Conservation (phyloP, 2,113 vertebrate species). For the Sprattus sprattus region DNA sequence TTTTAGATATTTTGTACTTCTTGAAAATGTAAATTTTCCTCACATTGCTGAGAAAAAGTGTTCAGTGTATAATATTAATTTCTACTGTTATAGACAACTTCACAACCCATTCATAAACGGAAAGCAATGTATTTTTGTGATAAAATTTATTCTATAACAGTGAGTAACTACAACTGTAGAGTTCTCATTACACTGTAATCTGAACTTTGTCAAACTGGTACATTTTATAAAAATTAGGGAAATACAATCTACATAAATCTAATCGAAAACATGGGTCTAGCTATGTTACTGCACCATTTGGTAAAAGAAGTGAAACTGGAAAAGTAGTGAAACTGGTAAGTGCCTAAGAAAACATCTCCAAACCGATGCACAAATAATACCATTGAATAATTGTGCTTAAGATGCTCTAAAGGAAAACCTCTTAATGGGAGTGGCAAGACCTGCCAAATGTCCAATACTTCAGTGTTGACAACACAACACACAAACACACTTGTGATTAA, state of each 20-base stretch:
- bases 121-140: constrained; percentile 52
- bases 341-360: constrained; percentile 50
- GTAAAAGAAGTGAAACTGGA: constrained; percentile 35
- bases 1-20: neutral
- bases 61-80: neutral
- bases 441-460: constrained; percentile 29
- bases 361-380: constrained; percentile 52
- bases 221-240: constrained; percentile 62
- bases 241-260: constrained; percentile 62
- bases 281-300: constrained; percentile 48
- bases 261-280: constrained; percentile 48
- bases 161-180: constrained; percentile 70
- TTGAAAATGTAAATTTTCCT: neutral
- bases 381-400: constrained; percentile 63
- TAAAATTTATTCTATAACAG: constrained; percentile 66
- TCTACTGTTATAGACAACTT: neutral
- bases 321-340: constrained; percentile 45
- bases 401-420: constrained; percentile 41
- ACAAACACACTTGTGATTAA: constrained; percentile 45
- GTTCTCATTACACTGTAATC: constrained; percentile 62
- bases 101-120: neutral
- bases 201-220: constrained; percentile 63
- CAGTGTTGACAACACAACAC: constrained; percentile 42
- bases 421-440: neutral
- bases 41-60: neutral